These are phyloP conservation scores for Nomia melanderi DNA, from an alignment of 1,140 invertebrate species.

Conservation along the genomic window DNA sequence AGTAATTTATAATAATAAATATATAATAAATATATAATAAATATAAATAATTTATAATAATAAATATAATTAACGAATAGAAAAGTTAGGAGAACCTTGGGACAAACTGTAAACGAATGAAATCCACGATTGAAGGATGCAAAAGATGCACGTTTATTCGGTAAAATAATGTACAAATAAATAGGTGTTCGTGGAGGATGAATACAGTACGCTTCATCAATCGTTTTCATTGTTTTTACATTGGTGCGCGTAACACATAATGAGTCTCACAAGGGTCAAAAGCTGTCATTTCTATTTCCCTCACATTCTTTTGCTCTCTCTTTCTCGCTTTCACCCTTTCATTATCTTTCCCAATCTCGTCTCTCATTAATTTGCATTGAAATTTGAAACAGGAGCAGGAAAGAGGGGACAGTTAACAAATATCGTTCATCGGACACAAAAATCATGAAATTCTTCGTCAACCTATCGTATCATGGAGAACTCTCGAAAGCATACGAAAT, in stretches of 20 bases:
- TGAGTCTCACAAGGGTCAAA: slow-evolving; percentile 14
- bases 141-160: slow-evolving; percentile 49
- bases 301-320: neutral
- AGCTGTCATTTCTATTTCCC: neutral
- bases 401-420: slow-evolving; percentile 14
- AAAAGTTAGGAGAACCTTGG: no score
- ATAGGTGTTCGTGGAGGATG: slow-evolving; percentile 26
- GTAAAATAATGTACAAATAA: slow-evolving; percentile 56
- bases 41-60: no score
- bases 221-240: slow-evolving; percentile 10
- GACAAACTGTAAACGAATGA: no score
- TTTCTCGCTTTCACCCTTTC: no score
- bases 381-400: neutral
- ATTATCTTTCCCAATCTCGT: no score
- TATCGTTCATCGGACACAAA: neutral
- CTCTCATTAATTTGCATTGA: neutral
- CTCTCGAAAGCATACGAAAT: no score
- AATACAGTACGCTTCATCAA: slow-evolving; percentile 36
- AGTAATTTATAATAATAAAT: no score
- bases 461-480: no score
- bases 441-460: no score
- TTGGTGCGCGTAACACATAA: neutral
- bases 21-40: no score
- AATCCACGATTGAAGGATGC: slow-evolving; percentile 14
- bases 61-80: no score